Evolutionary conservation across 2,888 invertebrate species (phyloP).

Genomic region (Tipula lateralis): DNA sequence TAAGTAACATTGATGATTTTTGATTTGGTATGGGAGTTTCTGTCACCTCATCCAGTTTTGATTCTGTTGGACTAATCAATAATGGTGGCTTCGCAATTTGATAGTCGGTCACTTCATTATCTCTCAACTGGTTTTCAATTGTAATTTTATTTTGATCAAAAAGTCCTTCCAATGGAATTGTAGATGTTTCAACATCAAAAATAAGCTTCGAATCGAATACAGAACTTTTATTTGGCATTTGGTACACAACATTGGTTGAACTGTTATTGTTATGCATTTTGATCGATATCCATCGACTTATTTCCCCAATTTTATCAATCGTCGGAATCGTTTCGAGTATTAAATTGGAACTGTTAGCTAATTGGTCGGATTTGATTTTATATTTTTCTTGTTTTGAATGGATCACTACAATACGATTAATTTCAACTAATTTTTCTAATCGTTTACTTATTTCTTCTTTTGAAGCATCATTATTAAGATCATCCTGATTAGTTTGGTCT

Average conservation of each 20-base stretch:
- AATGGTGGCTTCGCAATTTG: not conserved
- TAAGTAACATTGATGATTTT: not conserved
- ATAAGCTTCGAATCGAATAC: constrained; percentile 47
- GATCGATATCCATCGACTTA: constrained; percentile 63
- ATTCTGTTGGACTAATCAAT: not conserved
- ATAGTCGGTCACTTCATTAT: not conserved
- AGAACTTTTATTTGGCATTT: constrained; percentile 45
- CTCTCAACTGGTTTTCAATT: not conserved
- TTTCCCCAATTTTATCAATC: constrained; percentile 63
- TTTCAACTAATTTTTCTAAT: constrained; percentile 60
- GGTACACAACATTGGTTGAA: too few species aligned
- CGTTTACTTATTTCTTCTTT: constrained; percentile 49
- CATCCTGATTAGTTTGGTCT: constrained; percentile 33
- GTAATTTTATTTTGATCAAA: constrained; percentile 45
- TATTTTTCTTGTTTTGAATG: constrained; percentile 60
- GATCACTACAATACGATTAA: constrained; percentile 65
- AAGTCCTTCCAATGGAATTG: constrained; percentile 62
- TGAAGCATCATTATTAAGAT: constrained; percentile 39
- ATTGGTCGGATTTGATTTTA: constrained; percentile 53
- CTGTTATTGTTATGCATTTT: constrained; percentile 50
- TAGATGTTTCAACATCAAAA: constrained; percentile 55
- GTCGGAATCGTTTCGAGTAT: constrained; percentile 58
- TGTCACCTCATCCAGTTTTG: not conserved
- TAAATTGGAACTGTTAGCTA: constrained; percentile 53
- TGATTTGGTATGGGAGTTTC: not conserved